phyloP scores from a whole-genome alignment of 35 echinoderm and acorn worm genomes.

The Heliocidaris erythrogramma region DNA sequence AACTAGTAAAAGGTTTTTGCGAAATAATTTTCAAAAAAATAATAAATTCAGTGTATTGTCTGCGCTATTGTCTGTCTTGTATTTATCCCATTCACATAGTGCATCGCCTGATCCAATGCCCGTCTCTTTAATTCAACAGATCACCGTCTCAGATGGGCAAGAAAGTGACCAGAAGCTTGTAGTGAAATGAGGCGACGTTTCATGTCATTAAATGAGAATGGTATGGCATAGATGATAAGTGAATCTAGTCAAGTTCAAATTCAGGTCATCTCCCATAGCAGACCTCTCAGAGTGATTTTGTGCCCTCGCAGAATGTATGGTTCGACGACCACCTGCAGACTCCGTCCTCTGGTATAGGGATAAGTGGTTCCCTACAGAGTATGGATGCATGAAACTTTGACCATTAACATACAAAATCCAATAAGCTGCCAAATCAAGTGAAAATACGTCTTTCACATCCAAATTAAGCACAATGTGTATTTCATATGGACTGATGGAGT shows the following conservation, averaged over 20 bases:
- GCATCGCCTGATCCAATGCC: not conserved
- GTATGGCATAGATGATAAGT: constrained; percentile 3
- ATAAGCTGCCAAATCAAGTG: not conserved
- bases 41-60: not conserved
- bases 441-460: not conserved
- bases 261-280: not conserved
- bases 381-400: not conserved
- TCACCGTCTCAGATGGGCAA: not conserved
- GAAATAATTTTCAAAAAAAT: too few relatives aligned
- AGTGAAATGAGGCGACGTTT: not conserved
- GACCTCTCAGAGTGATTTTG: not conserved
- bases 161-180: not conserved
- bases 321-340: not conserved
- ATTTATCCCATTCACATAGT: not conserved
- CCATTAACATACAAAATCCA: not conserved
- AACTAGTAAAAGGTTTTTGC: too few relatives aligned
- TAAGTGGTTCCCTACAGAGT: not conserved
- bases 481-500: not conserved
- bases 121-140: not conserved
- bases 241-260: constrained; percentile 4
- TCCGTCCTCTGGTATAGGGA: not conserved
- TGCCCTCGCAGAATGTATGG: constrained; percentile 7
- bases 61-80: not conserved
- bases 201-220: not conserved
- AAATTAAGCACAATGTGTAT: not conserved